Evolutionary conservation across 2,888 invertebrate genomes (phyloP).

Genomic region (Agriotes lineatus): DNA sequence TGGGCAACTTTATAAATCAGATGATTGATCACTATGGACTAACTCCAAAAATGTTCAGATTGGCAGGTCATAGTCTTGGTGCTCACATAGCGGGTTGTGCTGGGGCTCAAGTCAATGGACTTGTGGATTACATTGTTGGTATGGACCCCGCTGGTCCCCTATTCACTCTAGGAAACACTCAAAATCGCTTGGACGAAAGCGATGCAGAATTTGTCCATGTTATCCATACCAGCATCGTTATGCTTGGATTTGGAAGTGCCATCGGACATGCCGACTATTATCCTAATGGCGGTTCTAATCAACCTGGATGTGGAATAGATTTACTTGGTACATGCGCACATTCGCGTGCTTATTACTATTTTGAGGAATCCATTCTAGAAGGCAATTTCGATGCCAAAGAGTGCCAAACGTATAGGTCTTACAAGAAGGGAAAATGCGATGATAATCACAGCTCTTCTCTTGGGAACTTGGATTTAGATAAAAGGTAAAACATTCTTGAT

Average conservation of each 20-base stretch:
- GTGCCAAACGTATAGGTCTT: slow-evolving; percentile 48
- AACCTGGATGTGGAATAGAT: slow-evolving; percentile 61
- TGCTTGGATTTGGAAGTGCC: slow-evolving; percentile 50
- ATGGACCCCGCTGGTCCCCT: slow-evolving; percentile 60
- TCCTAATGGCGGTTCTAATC: slow-evolving; percentile 60
- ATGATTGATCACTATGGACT: slow-evolving; percentile 49
- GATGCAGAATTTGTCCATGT: slow-evolving; percentile 61
- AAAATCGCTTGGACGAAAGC: slow-evolving; percentile 56
- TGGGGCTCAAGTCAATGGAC: slow-evolving; percentile 49
- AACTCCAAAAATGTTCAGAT: slow-evolving; percentile 44
- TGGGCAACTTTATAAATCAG: slow-evolving; percentile 53
- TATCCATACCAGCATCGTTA: slow-evolving; percentile 57
- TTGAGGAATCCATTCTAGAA: slow-evolving; percentile 63
- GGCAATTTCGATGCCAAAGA: slow-evolving; percentile 55
- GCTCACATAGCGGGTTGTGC: slow-evolving; percentile 59
- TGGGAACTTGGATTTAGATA: slow-evolving; percentile 48
- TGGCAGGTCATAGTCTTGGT: slow-evolving; percentile 58
- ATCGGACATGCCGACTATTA: slow-evolving; percentile 61
- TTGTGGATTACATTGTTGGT: slow-evolving; percentile 57
- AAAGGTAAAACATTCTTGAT: slow-evolving; percentile 34
- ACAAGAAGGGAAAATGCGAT: slow-evolving; percentile 47
- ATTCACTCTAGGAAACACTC: slow-evolving; percentile 27
- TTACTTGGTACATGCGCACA: slow-evolving; percentile 64
- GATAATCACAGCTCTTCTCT: slow-evolving; percentile 43
- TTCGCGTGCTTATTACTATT: slow-evolving; percentile 63